These are phyloP conservation scores for Xyrichtys novacula DNA, from an alignment of 2,797 vertebrate species.

Conservation along the genomic window DNA sequence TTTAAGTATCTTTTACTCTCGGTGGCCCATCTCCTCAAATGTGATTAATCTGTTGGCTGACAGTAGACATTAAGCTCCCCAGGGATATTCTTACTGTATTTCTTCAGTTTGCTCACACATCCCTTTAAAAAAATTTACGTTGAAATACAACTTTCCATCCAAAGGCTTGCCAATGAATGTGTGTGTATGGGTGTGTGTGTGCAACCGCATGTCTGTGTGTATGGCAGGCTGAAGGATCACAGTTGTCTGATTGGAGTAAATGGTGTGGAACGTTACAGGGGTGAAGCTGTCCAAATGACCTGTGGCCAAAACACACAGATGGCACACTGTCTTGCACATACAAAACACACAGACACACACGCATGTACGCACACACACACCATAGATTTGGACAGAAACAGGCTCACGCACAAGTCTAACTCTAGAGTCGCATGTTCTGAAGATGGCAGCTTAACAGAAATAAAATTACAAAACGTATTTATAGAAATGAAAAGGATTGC, in stretches of 20 bases:
- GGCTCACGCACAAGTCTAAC: background rate
- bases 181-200: slow-evolving; percentile 19
- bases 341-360: slow-evolving; percentile 18
- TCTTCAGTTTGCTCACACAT: slow-evolving; percentile 16
- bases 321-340: slow-evolving; percentile 16
- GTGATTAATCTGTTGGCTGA: background rate
- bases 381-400: slow-evolving; percentile 17
- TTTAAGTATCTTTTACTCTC: background rate
- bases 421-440: background rate
- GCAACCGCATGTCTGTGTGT: slow-evolving; percentile 29
- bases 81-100: background rate
- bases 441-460: background rate
- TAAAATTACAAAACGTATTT: background rate
- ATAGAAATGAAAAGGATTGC: background rate
- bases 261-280: slow-evolving; percentile 53
- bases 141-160: slow-evolving; percentile 26
- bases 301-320: slow-evolving; percentile 65
- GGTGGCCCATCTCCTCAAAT: background rate
- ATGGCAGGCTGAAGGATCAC: slow-evolving; percentile 31
- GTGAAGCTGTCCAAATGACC: slow-evolving; percentile 60
- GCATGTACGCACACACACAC: slow-evolving; percentile 9
- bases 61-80: background rate
- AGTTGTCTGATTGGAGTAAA: slow-evolving; percentile 64
- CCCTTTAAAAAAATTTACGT: slow-evolving; percentile 29
- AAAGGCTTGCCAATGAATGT: slow-evolving; percentile 2